Evolutionary conservation across 1,140 invertebrate genomes (phyloP).

Genomic region (Dryas iulia): DNA sequence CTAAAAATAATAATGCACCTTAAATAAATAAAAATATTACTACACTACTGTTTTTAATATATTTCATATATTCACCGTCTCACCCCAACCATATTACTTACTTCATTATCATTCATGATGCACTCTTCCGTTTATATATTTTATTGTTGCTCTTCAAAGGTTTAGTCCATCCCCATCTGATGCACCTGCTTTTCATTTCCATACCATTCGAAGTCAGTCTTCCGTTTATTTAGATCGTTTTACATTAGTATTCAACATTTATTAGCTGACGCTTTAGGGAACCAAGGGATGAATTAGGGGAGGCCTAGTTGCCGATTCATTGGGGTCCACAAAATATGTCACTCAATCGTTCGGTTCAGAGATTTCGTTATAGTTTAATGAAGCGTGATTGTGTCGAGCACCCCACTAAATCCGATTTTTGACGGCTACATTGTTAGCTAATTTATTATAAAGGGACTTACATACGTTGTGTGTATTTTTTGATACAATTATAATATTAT

Average conservation of each 20-base stretch:
- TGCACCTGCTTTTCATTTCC: constrained; percentile 62
- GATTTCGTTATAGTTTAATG: constrained; percentile 64
- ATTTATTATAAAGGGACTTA: constrained; percentile 44
- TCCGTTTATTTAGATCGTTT: constrained; percentile 54
- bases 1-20: neutral
- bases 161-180: constrained; percentile 38
- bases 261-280: constrained; percentile 41
- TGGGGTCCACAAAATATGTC: constrained; percentile 54
- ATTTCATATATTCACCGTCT: neutral
- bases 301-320: constrained; percentile 42
- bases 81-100: constrained; percentile 19
- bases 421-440: constrained; percentile 49
- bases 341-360: constrained; percentile 44
- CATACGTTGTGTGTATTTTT: neutral
- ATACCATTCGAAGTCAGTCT: constrained; percentile 57
- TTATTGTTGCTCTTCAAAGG: constrained; percentile 36
- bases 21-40: neutral
- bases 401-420: constrained; percentile 63
- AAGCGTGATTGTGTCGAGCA: constrained; percentile 66
- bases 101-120: constrained; percentile 37
- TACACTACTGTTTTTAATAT: neutral
- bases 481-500: neutral
- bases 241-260: constrained; percentile 65
- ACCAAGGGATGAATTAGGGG: constrained; percentile 42
- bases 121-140: constrained; percentile 36